Evolutionary conservation across 2,888 invertebrate genomes (phyloP), one percentile per base, ranked within the genome.

Genomic region (Rhingia campestris): DNA sequence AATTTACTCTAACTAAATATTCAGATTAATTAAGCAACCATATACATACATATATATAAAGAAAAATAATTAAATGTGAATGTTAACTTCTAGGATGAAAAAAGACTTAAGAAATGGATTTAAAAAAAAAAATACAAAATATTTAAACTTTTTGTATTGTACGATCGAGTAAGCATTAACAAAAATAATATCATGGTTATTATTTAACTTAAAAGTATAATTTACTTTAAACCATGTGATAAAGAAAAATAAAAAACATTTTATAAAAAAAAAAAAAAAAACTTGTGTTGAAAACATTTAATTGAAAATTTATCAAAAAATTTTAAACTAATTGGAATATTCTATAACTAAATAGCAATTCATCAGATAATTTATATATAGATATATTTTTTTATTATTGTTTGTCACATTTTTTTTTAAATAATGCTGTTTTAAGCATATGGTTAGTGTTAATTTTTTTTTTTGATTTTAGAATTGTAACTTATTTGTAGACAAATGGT

Each of bases 361-460:
- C 39, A 63, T 73, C 53, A 51, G 43, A 54, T 64, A 43, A 54
- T 32, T 69, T 74, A n/a, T 54, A 39, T 56, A 53, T 61, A 59
- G 70, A 32, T 3, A 22, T 22, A 22, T 22, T 22, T 4, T 51
- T 53, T 41, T 45, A 14, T 66, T 76, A 37, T 80, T 80, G 56
- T 54, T 81, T 67, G 64, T 79, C 43, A 12, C 33, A 64, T 70
- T 66, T 59, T 59, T 45, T 30, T 30, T 7, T 22, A 80, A 74
- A 47, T 56, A 72, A 85, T 85, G 85, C 85, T 85, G 85, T 85
- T 85, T 85, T 85, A 85, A 85, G 85, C 85, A 85, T 85, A 63
- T 53, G 56, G 54, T 75, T 84, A 74, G 70, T 58, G 63, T 69
- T 66, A 66, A 39, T 35, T 43, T n/a, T 22, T 45, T 43, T 58